phyloP scores from a whole-genome alignment of 1,140 invertebrate species.

The Drusus annulatus region DNA sequence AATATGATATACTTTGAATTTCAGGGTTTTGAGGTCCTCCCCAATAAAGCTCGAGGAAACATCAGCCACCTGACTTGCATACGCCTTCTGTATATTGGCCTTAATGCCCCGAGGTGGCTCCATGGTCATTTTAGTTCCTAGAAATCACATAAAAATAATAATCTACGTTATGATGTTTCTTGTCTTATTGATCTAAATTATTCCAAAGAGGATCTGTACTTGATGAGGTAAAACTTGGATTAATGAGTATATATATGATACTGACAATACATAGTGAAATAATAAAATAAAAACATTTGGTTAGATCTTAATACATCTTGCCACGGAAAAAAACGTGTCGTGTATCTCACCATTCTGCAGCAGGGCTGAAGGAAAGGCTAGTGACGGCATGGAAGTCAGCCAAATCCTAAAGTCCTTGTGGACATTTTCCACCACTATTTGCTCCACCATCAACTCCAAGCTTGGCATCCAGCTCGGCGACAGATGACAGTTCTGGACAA shows the following conservation, averaged over 20 bases:
- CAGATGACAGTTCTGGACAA: slow-evolving; percentile 91
- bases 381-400: slow-evolving; percentile 93
- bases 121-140: slow-evolving; percentile 89
- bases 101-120: slow-evolving; percentile 91
- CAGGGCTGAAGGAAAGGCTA: slow-evolving; percentile 87
- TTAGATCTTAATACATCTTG: no score
- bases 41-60: slow-evolving; percentile 77
- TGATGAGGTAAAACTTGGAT: no score
- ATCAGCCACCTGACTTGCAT: slow-evolving; percentile 83
- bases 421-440: slow-evolving; percentile 77
- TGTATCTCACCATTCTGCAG: slow-evolving; percentile 84
- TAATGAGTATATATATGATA: no score
- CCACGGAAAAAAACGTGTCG: no score
- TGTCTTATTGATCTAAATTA: no score
- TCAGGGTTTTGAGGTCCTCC: slow-evolving; percentile 64
- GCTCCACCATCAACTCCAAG: slow-evolving; percentile 84
- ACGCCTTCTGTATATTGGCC: slow-evolving; percentile 88
- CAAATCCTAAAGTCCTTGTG: slow-evolving; percentile 87
- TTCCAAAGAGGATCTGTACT: no score
- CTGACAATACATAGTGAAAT: no score
- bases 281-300: no score
- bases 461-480: slow-evolving; percentile 92
- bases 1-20: slow-evolving; percentile 64
- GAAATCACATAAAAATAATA: neutral
- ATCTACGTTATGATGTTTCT: no score